Percentiles rank a stretch among this genome's conserved stretches.
Evolutionary conservation across 2,797 vertebrate genomes (phyloP).

Genomic region (Sandelia bainsii): DNA sequence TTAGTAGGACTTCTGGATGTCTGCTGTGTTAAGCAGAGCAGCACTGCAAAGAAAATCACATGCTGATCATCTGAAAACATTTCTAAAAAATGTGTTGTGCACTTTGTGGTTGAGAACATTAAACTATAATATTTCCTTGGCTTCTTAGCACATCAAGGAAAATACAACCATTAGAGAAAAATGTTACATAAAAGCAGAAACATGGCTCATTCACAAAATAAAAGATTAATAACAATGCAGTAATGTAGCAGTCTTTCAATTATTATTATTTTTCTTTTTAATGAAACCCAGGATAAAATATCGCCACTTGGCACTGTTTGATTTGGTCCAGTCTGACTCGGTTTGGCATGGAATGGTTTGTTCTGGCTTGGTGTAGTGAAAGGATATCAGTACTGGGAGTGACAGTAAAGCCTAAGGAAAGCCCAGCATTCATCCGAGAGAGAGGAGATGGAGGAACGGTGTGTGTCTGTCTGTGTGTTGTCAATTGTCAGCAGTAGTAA

Average conservation of each 20-base stretch:
- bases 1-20: constrained; percentile 35
- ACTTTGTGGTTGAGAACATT: constrained; percentile 35
- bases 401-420: constrained; percentile 66
- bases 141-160: constrained; percentile 17
- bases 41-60: constrained; percentile 47
- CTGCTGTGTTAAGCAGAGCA: constrained; percentile 41
- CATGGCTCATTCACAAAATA: constrained; percentile 8
- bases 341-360: constrained; percentile 67
- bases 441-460: constrained; percentile 63
- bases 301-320: constrained; percentile 57
- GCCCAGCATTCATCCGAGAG: constrained; percentile 63
- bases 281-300: constrained; percentile 43
- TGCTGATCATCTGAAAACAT: constrained; percentile 62
- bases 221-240: constrained; percentile 14
- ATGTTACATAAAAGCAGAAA: constrained; percentile 25
- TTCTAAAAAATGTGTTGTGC: constrained; percentile 35
- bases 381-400: constrained; percentile 67
- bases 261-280: constrained; percentile 22
- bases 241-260: constrained; percentile 12
- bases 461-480: constrained; percentile 43
- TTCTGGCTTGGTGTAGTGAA: constrained; percentile 60
- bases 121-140: constrained; percentile 10
- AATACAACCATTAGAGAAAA: constrained; percentile 23
- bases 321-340: constrained; percentile 54
- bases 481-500: constrained; percentile 42